Conservation (phyloP, 1,140 invertebrate species). For the Ceratina australensis region DNA sequence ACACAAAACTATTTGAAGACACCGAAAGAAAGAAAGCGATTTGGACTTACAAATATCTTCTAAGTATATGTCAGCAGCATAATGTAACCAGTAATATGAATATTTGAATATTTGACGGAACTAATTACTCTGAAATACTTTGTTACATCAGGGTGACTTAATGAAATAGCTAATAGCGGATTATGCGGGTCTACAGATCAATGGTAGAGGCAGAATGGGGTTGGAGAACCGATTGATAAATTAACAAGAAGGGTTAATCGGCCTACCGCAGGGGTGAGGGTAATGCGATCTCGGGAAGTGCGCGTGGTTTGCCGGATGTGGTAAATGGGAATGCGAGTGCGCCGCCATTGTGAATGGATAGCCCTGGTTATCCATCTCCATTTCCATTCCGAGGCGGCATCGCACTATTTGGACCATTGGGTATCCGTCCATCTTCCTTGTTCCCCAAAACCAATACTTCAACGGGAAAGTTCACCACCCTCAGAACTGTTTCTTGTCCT, state of each 20-base stretch:
- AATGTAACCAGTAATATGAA: too few relatives aligned
- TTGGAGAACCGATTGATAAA: slow-evolving; percentile 45
- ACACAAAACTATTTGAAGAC: too few relatives aligned
- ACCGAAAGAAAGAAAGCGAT: too few relatives aligned
- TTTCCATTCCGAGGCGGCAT: slow-evolving; percentile 72
- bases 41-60: too few relatives aligned
- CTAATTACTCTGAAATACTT: not conserved
- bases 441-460: not conserved
- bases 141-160: not conserved
- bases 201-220: slow-evolving; percentile 22
- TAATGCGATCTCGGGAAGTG: slow-evolving; percentile 74
- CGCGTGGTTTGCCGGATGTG: slow-evolving; percentile 69
- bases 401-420: slow-evolving; percentile 77
- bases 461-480: not conserved
- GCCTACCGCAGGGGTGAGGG: slow-evolving; percentile 74
- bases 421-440: slow-evolving; percentile 74
- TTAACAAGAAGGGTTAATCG: slow-evolving; percentile 57
- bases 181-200: slow-evolving; percentile 10
- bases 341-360: slow-evolving; percentile 73
- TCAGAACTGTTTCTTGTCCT: not conserved
- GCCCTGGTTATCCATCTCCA: slow-evolving; percentile 71
- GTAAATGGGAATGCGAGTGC: slow-evolving; percentile 74
- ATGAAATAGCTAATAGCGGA: slow-evolving; percentile 25
- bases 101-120: not conserved
- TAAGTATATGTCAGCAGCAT: too few relatives aligned